Evolutionary conservation across 2,888 invertebrate species (phyloP).

Genomic region (Thecocarcelia acutangulata): DNA sequence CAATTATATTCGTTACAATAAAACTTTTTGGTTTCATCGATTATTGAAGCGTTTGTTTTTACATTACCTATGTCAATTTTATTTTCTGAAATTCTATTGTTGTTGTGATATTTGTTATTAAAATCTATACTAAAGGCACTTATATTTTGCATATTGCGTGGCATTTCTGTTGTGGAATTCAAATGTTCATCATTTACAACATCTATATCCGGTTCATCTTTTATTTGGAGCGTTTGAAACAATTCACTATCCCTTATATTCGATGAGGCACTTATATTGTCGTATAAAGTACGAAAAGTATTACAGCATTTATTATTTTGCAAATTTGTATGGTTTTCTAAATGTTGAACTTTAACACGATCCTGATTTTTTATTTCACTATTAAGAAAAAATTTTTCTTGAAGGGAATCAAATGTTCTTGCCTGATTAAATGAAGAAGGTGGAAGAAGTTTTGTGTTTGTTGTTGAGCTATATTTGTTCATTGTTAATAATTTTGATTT

Average conservation of each 20-base stretch:
- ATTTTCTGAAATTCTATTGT: constrained; percentile 47
- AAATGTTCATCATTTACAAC: constrained; percentile 45
- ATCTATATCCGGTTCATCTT: constrained; percentile 45
- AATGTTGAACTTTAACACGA: constrained; percentile 70
- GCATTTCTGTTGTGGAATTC: constrained; percentile 25
- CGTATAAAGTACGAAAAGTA: constrained; percentile 65
- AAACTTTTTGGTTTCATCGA: constrained; percentile 31
- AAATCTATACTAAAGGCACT: constrained; percentile 69
- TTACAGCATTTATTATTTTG: constrained; percentile 71
- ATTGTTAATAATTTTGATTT: constrained; percentile 64
- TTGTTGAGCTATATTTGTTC: constrained; percentile 67
- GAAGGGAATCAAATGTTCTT: constrained; percentile 34
- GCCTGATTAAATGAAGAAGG: constrained; percentile 36
- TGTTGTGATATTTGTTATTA: constrained; percentile 50
- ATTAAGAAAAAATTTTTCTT: constrained; percentile 31
- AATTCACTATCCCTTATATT: constrained; percentile 45
- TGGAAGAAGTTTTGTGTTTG: constrained; percentile 66
- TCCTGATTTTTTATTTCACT: constrained; percentile 48
- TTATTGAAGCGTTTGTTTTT: neutral
- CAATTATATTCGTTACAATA: constrained; percentile 50
- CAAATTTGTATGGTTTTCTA: constrained; percentile 68
- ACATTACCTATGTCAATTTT: constrained; percentile 36
- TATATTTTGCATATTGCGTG: constrained; percentile 58
- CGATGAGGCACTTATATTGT: constrained; percentile 56
- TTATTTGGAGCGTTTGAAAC: constrained; percentile 32